Evolutionary conservation across 2,888 invertebrate genomes (phyloP).

Genomic region (Patella ulyssiponensis): DNA sequence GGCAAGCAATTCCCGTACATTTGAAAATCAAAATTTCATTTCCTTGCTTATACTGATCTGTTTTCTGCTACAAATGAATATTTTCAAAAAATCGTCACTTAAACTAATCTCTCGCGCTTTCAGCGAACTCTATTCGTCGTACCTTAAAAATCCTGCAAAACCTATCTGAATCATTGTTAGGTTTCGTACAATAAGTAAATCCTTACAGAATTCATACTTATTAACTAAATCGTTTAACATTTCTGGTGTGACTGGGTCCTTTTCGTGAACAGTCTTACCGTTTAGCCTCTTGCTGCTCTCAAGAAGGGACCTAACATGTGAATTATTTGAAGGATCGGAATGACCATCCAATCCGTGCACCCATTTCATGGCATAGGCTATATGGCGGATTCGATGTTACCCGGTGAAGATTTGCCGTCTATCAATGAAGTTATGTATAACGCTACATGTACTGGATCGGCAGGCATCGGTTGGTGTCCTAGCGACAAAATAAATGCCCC

Average conservation of each 20-base stretch:
- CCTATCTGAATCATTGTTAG: conserved; percentile 33
- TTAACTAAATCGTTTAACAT: conserved; percentile 25
- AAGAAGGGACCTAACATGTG: conserved; percentile 32
- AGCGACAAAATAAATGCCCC: not conserved
- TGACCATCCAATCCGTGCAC: not conserved
- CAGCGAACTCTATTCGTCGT: conserved; percentile 14
- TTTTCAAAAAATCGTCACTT: conserved; percentile 24
- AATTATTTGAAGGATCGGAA: conserved; percentile 13
- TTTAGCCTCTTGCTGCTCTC: conserved; percentile 30
- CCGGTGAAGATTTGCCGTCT: not conserved
- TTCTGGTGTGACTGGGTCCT: conserved; percentile 30
- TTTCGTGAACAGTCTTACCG: conserved; percentile 26
- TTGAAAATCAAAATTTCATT: conserved; percentile 33
- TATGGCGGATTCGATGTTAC: not conserved
- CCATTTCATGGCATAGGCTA: not conserved
- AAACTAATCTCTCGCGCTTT: conserved; percentile 22
- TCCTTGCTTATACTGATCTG: conserved; percentile 28
- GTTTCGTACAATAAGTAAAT: conserved; percentile 29
- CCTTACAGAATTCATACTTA: conserved; percentile 7
- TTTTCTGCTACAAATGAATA: conserved; percentile 37
- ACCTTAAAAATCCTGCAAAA: conserved; percentile 27
- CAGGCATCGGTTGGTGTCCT: not conserved
- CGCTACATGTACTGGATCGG: not conserved
- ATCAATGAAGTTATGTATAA: not conserved
- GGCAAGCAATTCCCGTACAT: conserved; percentile 37